Evolutionary conservation across 2,888 invertebrate species (phyloP), one percentile per base, ranked within the genome.

Genomic region (Noctua fimbriata): DNA sequence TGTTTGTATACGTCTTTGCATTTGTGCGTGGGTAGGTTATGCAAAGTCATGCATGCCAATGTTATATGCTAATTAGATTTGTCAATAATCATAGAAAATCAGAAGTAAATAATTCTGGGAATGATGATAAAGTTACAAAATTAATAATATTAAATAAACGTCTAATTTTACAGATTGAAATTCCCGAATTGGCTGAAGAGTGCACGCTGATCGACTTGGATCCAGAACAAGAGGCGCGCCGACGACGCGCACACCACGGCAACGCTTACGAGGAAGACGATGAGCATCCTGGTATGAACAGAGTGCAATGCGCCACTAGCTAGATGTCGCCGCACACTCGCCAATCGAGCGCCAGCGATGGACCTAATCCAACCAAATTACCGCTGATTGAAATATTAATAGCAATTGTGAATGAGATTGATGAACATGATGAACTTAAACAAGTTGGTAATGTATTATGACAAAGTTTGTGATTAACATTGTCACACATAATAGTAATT

Each of bases 141-240:
- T 55, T 14, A 28, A 49, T 24, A 44, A 36, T 16, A 28, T 49
- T 36, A 28, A 47, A 69, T 52, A 55, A 74, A 18, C 9, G 2
- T 32, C 14, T 58, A 55, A 32, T 32, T 78, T 86, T 78, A 9
- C 89, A 97, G 96, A 91, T 96, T 80, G 94, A 96, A 87, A 97
- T 99, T 90, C 98, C 99, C 0, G 98, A 98, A 90, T 97, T 97
- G 84, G 98, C 98, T 0, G 98, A 99, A 92, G 98, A 98, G 92
- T 98, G 98, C 87, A 93, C 95, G 58, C 96, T 99, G 90, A 96
- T 97, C 88, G 98, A 98, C 69, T 97, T 98, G 91, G 98, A 99
- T 94, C 98, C 99, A 0, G 98, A 98, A 88, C 97, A 98, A 87
- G 98, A 98, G 91, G 94, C 97, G 72, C 97, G 98, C 83, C 97